phyloP scores from a whole-genome alignment of 2,113 vertebrate species.

The Misgurnus mizolepis region DNA sequence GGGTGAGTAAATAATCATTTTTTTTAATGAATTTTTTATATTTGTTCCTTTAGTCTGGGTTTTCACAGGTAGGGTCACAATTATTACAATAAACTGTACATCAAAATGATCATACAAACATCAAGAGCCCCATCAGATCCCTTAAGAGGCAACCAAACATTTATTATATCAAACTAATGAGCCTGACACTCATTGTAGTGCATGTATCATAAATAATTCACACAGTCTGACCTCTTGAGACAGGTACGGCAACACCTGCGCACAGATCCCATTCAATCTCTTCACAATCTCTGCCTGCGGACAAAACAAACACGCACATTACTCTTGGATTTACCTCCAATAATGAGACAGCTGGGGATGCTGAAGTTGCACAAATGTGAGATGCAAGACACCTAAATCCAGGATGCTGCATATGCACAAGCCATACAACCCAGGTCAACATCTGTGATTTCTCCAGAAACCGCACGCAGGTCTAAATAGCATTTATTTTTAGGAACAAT shows the following conservation, averaged over 20 bases:
- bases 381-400: background rate
- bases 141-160: background rate
- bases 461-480: background rate
- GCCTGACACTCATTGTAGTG: background rate
- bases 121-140: background rate
- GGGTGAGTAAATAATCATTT: no score
- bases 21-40: no score
- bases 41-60: no score
- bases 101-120: background rate
- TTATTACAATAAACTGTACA: no score
- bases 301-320: constrained; percentile 20
- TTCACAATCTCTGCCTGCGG: constrained; percentile 95
- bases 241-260: constrained; percentile 95
- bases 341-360: constrained; percentile 1
- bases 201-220: constrained; percentile 26
- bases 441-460: no score
- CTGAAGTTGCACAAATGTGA: background rate
- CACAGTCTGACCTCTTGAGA: constrained; percentile 86
- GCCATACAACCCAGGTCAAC: background rate
- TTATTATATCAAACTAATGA: constrained; percentile 7
- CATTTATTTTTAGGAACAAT: no score
- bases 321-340: background rate
- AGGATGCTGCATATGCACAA: constrained; percentile 2
- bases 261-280: constrained; percentile 95
- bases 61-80: no score